Conservation (phyloP, 2,113 vertebrate species). For the Malaclemys terrapin region DNA sequence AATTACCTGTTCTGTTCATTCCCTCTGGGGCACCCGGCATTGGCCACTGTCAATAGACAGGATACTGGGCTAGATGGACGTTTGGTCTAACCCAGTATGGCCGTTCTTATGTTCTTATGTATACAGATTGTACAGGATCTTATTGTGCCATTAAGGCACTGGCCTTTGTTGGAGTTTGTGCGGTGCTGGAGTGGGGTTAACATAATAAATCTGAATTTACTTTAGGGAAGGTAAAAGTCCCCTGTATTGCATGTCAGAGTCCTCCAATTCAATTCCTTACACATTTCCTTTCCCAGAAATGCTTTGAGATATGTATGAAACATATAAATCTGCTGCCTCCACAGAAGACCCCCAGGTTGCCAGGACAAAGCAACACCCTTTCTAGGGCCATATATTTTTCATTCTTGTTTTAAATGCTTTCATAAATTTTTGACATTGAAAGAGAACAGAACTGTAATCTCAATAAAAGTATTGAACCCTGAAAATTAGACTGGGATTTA, state of each 20-base stretch:
- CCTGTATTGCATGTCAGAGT: background rate
- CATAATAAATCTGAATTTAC: background rate
- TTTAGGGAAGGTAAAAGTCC: background rate
- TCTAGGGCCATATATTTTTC: slow-evolving; percentile 31
- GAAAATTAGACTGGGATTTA: slow-evolving; percentile 65
- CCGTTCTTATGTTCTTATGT: too few relatives aligned
- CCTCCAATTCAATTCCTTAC: background rate
- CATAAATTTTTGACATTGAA: slow-evolving; percentile 46
- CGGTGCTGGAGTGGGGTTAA: background rate
- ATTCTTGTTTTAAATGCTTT: slow-evolving; percentile 57
- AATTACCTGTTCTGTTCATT: too few relatives aligned
- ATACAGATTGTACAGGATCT: background rate
- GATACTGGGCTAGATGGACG: too few relatives aligned
- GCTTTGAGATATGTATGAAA: background rate
- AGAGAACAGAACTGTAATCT: slow-evolving; percentile 39
- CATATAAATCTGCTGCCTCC: background rate
- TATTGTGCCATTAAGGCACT: background rate
- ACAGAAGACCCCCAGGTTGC: background rate
- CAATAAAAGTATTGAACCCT: slow-evolving; percentile 58
- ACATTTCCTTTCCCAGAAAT: background rate
- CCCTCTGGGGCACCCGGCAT: too few relatives aligned
- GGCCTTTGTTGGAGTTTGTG: background rate
- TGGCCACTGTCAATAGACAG: too few relatives aligned
- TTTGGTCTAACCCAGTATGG: too few relatives aligned
- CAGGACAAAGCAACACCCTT: background rate